Conservation (phyloP, 2,113 vertebrate species). For the Hippocampus mohnikei region DNA sequence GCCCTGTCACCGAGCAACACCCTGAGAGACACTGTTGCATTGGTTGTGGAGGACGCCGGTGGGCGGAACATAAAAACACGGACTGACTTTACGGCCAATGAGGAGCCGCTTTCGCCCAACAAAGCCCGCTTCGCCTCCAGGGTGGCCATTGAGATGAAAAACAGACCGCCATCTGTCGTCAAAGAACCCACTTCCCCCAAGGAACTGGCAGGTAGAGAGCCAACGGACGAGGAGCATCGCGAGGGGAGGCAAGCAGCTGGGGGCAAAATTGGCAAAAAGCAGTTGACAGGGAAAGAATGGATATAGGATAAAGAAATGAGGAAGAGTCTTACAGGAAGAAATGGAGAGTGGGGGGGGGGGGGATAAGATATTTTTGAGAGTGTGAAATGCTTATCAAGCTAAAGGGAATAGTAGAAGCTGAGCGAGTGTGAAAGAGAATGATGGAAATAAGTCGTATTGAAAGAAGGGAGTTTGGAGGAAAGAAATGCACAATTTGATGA, state of each 20-base stretch:
- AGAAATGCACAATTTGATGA: conserved; percentile 2
- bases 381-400: conserved; percentile 45
- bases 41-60: conserved; percentile 68
- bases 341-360: conserved; percentile 25
- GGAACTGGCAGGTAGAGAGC: conserved; percentile 59
- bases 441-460: conserved; percentile 22
- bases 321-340: conserved; percentile 10
- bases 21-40: conserved; percentile 69
- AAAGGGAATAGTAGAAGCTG: conserved; percentile 11
- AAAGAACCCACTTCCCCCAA: conserved; percentile 68
- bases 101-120: conserved; percentile 67
- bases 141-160: conserved; percentile 74
- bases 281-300: conserved; percentile 8
- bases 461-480: conserved; percentile 11
- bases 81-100: conserved; percentile 59
- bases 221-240: neutral
- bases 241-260: conserved; percentile 12
- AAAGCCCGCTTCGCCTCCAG: conserved; percentile 68
- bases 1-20: conserved; percentile 57
- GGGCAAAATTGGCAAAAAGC: neutral
- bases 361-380: conserved; percentile 26
- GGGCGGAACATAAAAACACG: conserved; percentile 52
- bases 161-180: conserved; percentile 60
- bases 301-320: conserved; percentile 9
- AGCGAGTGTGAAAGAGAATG: conserved; percentile 32